Base-by-base conservation (phyloP, 2,113 vertebrate genomes). In the Saiga tatarica region DNA sequence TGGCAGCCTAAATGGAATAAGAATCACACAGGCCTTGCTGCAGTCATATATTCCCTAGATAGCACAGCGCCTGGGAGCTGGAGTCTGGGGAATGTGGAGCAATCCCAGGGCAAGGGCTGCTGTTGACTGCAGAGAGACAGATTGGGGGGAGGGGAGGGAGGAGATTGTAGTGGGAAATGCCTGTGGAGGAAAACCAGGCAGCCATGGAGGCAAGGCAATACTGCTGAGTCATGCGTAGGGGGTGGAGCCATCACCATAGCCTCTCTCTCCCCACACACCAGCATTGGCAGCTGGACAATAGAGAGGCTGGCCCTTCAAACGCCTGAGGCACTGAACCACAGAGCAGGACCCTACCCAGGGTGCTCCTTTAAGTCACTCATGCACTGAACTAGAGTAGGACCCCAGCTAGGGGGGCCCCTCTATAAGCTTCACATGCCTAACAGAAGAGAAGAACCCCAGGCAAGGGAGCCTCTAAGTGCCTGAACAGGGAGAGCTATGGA, bases 311-410 rank as follows among this genome's bases (percentile, higher is more conserved):
- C 64, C 33, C 64, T 9, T 36, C 64, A 36, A 36, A 67, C 4
- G 1, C 17, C 64, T 36, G 64, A 67, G 2, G 17, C 33, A 21
- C 64, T 67, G 33, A 67, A 36, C 64, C 10, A 19, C 64, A 2
- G 33, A 36, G 8, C 8, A 36, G 64, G 64, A 21, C 64, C 64
- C 64, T 17, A 67, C 4, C 64, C 64, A 21, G 33, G 64, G 64
- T 2, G 33, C 64, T 2, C 64, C 33, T 67, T 67, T 67, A 21
- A 67, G 62, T 67, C 17, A 9, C 64, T 67, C 17, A 67, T 21
- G 64, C 17, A 0, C 64, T 2, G 4, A 67, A 10, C 4, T 4
- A 36, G 4, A 36, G 17, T 21, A 36, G 16, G 33, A 67, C 33
- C 64, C 64, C 64, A 67, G 33, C 33, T 7, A 10, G 16, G 64